Conservation (phyloP, 37 sponge, comb jelly and placozoan species). For the Beroe forskalii region DNA sequence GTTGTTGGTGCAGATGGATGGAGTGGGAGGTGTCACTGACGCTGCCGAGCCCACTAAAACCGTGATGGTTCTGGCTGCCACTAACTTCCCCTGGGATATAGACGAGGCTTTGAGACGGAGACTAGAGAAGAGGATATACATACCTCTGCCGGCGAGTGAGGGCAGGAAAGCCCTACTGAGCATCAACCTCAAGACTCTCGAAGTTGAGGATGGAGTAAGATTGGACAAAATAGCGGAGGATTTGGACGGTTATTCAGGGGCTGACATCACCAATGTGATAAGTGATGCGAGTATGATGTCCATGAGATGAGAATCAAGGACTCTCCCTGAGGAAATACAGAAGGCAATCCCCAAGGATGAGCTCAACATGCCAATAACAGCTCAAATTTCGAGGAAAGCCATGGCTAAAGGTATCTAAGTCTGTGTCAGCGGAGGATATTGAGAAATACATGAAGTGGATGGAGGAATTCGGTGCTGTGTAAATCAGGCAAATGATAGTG, state of each 20-base stretch:
- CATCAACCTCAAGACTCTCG: conserved; percentile 85
- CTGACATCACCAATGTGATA: conserved; percentile 96
- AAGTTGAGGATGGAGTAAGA: conserved; percentile 72
- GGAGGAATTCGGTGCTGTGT: conserved; percentile 96
- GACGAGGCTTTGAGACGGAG: conserved; percentile 92
- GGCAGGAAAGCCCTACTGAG: conserved; percentile 75
- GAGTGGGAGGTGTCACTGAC: conserved; percentile 52
- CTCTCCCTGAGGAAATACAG: conserved; percentile 88
- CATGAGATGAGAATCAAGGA: conserved; percentile 86
- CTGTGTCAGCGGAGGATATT: conserved; percentile 83
- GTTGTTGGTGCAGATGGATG: conserved; percentile 97
- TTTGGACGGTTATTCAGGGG: conserved; percentile 84
- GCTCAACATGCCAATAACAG: conserved; percentile 84
- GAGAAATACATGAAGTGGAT: conserved; percentile 95
- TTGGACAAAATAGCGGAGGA: conserved; percentile 75
- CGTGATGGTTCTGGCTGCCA: conserved; percentile 94
- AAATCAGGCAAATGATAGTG: no score
- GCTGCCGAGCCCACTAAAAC: conserved; percentile 75
- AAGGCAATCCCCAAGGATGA: conserved; percentile 79
- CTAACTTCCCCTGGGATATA: conserved; percentile 96
- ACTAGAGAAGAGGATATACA: conserved; percentile 94
- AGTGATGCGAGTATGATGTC: conserved; percentile 99
- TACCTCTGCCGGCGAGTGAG: conserved; percentile 85
- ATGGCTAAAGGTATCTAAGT: conserved; percentile 81
- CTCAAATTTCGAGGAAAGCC: conserved; percentile 76